Percentiles rank a stretch among this genome's conserved stretches.
phyloP scores from a whole-genome alignment of 2,888 invertebrate genomes.

The Catocala nupta region DNA sequence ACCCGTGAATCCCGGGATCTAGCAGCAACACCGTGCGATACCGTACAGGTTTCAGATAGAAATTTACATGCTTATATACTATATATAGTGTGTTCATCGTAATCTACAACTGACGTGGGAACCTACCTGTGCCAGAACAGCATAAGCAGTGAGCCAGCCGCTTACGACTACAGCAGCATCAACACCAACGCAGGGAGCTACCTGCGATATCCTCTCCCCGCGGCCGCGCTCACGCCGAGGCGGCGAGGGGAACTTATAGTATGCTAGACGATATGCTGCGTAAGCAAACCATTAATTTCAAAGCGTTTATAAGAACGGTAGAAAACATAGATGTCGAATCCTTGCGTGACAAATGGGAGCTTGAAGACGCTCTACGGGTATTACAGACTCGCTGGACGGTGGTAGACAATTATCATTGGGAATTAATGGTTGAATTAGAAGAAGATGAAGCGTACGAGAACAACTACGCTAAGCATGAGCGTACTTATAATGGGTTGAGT shows the following conservation, averaged over 20 bases:
- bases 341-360: constrained; percentile 8
- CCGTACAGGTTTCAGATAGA: no score
- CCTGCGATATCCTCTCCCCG: not conserved
- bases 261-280: constrained; percentile 10
- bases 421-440: constrained; percentile 1
- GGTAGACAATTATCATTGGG: constrained; percentile 10
- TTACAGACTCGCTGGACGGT: constrained; percentile 3
- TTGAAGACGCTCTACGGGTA: not conserved
- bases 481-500: not conserved
- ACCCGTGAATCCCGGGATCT: no score
- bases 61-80: no score
- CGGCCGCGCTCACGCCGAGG: no score
- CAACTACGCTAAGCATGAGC: constrained; percentile 1
- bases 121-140: no score
- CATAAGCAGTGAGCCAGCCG: no score
- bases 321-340: constrained; percentile 1
- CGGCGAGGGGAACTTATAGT: not conserved
- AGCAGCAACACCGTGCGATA: no score
- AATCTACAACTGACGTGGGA: no score
- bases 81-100: no score
- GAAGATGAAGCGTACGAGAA: constrained; percentile 1
- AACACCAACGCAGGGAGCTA: no score
- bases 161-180: no score
- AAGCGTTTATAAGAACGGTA: constrained; percentile 7
- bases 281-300: constrained; percentile 13